Percentiles rank a stretch among this genome's conserved stretches.
These are phyloP conservation scores for Rhopalosiphum padi DNA, from an alignment of 1,140 invertebrate species.

Conservation along the genomic window DNA sequence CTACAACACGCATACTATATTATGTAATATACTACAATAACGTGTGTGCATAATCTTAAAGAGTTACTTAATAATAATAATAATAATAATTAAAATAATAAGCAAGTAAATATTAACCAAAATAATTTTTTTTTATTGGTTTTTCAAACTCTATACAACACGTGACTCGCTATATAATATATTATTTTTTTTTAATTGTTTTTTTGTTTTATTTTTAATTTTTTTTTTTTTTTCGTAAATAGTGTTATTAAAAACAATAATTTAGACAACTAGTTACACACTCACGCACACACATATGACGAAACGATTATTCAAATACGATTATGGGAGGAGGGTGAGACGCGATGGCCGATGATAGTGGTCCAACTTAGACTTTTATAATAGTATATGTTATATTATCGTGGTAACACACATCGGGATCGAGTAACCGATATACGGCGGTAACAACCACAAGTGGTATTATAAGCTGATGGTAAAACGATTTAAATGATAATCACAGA, in stretches of 20 bases:
- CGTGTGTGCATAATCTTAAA: not conserved
- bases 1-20: not conserved
- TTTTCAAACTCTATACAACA: not conserved
- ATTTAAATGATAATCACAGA: not conserved
- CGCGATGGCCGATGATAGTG: not conserved
- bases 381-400: not conserved
- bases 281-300: not conserved
- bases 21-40: not conserved
- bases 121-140: slow-evolving; percentile 14
- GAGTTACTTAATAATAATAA: not conserved
- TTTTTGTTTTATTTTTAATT: not conserved
- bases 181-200: not conserved
- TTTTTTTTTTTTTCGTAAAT: not conserved
- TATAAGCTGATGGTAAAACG: not conserved
- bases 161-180: not conserved
- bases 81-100: slow-evolving; percentile 1
- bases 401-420: no score
- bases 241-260: not conserved
- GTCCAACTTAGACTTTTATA: not conserved
- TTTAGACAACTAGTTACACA: not conserved
- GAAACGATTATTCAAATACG: not conserved
- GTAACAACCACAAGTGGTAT: not conserved
- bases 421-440: no score
- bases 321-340: not conserved
- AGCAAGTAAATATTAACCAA: not conserved